Base-by-base conservation (phyloP, 2,888 invertebrate genomes). In the Chydorus sphaericus region DNA sequence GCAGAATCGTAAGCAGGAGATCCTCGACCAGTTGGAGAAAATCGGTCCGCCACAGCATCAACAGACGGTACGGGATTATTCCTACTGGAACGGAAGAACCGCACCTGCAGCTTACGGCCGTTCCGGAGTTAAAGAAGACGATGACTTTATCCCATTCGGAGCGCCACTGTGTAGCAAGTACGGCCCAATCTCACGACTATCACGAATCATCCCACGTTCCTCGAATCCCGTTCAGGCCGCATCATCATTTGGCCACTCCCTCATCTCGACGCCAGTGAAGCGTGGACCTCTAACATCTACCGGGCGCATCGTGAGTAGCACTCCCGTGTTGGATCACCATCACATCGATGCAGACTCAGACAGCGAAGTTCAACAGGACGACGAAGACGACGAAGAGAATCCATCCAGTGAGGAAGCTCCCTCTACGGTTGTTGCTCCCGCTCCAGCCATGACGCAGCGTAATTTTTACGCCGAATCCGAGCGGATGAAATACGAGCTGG, bases 121-220 rank as follows among this genome's bases (percentile, higher is more conserved):
- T 54, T 60, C 59, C 20, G 37, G 18, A 23, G 36, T 33, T 11
- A 31, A 77, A 50, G 74, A 76, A 36, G 78, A 80, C 60, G 81
- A 80, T 63, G 79, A 79, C 63, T 79, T 80, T 64, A 78, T 81
- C 55, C 81, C 81, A 7, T 81, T 80, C 66, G 81, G 80, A 64
- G 73, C 77, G 31, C 77, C 80, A 1, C 71, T 77, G 26, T 77
- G 78, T 18, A 80, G 79, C 61, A 81, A 80, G 68, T 82, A 77
- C 65, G 82, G 82, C 3, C 82, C 83, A 1, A 83, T 83, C 61
- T 81, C 81, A 1, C 70, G 78, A 39, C 56, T 54, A 50, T 44
- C 54, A 26, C 16, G 57, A 31, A 53, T 53, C 37, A 53, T 53
- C 37, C 37, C 38, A n/a, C 53, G 53, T 14, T 16, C 38, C 2